phyloP scores from a whole-genome alignment of 2,888 invertebrate species.

The Dryomyza anilis region DNA sequence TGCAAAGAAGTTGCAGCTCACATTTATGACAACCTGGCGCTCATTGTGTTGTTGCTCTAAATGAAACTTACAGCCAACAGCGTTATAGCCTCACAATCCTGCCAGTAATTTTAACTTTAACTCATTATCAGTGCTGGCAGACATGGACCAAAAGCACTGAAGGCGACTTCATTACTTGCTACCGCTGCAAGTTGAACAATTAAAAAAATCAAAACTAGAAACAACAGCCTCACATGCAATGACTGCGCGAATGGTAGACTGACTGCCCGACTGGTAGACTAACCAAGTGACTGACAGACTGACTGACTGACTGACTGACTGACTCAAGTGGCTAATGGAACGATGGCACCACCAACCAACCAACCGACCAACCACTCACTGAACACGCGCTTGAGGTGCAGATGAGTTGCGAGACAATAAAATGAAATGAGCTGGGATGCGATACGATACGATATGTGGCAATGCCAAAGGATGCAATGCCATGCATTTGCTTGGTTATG shows the following conservation, averaged over 20 bases:
- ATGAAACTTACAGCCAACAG: too few relatives aligned
- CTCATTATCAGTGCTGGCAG: background rate
- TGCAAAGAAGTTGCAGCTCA: too few relatives aligned
- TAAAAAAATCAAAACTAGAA: slow-evolving; percentile 22
- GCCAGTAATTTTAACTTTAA: too few relatives aligned
- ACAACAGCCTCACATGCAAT: background rate
- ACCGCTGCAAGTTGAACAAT: slow-evolving; percentile 10
- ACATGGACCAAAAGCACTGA: background rate
- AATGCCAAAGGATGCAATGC: background rate
- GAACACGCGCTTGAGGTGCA: background rate
- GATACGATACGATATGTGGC: background rate
- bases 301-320: background rate
- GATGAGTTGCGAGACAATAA: slow-evolving; percentile 23
- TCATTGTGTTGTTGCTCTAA: too few relatives aligned
- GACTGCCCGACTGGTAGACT: too few relatives aligned
- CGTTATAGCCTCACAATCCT: too few relatives aligned
- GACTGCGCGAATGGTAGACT: too few relatives aligned
- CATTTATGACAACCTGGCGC: too few relatives aligned
- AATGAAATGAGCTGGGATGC: slow-evolving; percentile 11
- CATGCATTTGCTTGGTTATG: background rate
- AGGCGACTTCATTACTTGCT: background rate
- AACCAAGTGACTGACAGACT: too few relatives aligned
- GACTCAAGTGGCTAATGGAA: background rate
- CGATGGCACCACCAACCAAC: too few relatives aligned
- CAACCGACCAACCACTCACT: too few relatives aligned